These are phyloP conservation scores for Eurytoma californica DNA, from an alignment of 2,888 invertebrate genomes.

Conservation along the genomic window DNA sequence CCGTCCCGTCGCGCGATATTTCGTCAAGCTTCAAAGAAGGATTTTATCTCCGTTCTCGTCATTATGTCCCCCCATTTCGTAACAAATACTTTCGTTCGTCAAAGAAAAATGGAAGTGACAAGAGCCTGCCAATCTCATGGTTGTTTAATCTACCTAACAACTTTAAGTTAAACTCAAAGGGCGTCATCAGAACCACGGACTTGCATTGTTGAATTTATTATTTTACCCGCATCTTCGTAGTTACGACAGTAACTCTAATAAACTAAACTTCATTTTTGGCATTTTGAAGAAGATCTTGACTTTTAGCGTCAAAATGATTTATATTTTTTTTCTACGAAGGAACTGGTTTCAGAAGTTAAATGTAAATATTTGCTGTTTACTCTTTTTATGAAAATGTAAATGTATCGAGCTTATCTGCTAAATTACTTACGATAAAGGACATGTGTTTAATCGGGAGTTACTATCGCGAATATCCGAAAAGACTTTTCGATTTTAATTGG, in stretches of 20 bases:
- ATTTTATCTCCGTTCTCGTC: constrained; percentile 40
- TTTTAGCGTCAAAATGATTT: no score
- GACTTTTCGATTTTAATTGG: constrained; percentile 20
- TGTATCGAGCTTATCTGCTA: neutral
- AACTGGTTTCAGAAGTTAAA: neutral
- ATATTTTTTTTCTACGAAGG: neutral
- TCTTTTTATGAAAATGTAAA: no score
- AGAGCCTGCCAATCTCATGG: neutral
- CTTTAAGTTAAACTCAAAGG: constrained; percentile 29
- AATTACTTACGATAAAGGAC: no score
- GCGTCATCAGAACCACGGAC: constrained; percentile 23
- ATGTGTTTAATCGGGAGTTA: neutral
- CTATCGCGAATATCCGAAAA: neutral
- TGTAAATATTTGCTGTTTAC: no score
- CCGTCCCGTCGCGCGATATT: no score
- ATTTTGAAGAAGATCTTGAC: no score
- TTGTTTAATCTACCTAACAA: constrained; percentile 21
- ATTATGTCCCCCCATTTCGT: constrained; percentile 5
- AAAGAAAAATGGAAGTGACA: constrained; percentile 28
- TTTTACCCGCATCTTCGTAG: no score
- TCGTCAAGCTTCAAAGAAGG: neutral
- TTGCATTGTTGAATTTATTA: neutral
- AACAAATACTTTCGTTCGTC: constrained; percentile 28
- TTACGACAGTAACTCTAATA: no score
- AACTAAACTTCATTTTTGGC: no score